These are phyloP conservation scores for Thunnus albacares DNA, from an alignment of 2,797 vertebrate species.

Conservation along the genomic window DNA sequence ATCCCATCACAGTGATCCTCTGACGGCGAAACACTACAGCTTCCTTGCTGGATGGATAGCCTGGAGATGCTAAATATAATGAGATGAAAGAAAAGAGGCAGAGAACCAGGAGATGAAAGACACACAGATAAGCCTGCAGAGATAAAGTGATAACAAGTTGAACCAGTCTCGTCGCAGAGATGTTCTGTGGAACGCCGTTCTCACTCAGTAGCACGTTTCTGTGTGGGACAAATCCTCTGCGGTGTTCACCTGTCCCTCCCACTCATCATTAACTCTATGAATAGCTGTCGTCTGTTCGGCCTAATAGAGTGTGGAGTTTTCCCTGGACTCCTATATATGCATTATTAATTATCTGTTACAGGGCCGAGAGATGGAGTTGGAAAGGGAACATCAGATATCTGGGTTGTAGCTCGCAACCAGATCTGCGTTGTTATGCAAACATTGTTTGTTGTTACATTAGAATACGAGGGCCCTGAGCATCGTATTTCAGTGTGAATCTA, in stretches of 20 bases:
- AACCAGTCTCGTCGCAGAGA: slow-evolving; percentile 14
- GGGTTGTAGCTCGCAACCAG: slow-evolving; percentile 50
- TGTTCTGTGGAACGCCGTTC: slow-evolving; percentile 9
- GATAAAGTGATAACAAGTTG: slow-evolving; percentile 36
- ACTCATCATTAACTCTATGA: slow-evolving; percentile 73
- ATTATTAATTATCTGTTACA: slow-evolving; percentile 80
- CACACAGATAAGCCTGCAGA: slow-evolving; percentile 31
- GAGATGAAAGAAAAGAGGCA: slow-evolving; percentile 22
- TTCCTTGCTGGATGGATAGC: slow-evolving; percentile 14
- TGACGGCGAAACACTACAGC: slow-evolving; percentile 2
- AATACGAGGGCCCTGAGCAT: slow-evolving; percentile 1
- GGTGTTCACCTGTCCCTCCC: slow-evolving; percentile 62
- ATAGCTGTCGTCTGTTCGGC: slow-evolving; percentile 68
- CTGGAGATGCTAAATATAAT: slow-evolving; percentile 41
- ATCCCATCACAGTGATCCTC: not conserved
- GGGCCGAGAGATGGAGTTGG: slow-evolving; percentile 38
- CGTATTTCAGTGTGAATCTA: slow-evolving; percentile 7
- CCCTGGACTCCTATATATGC: slow-evolving; percentile 76
- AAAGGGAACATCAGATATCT: slow-evolving; percentile 51
- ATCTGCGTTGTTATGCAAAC: slow-evolving; percentile 56
- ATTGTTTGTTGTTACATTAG: slow-evolving; percentile 59
- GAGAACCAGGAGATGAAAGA: slow-evolving; percentile 42
- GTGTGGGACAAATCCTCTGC: slow-evolving; percentile 41
- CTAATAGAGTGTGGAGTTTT: slow-evolving; percentile 75
- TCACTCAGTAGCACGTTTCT: slow-evolving; percentile 15